A percentile compares a stretch with the other conserved stretches of the same genome.
Conservation (phyloP, 2,113 vertebrate genomes). For the Onychostruthus taczanowskii region DNA sequence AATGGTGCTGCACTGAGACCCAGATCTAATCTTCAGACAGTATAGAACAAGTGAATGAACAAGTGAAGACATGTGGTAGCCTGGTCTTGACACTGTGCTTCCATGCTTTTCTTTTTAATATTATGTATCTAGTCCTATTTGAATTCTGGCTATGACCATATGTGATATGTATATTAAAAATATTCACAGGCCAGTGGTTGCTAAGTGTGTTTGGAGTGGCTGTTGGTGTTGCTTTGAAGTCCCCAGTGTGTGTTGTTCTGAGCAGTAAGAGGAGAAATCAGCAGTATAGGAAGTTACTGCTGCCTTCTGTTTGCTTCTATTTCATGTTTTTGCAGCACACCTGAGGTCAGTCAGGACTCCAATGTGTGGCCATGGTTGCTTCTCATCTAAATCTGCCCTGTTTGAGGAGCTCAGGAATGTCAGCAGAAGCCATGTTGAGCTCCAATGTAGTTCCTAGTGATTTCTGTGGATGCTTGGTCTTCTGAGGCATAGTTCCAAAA, state of each 20-base stretch:
- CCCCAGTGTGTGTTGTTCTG: background rate
- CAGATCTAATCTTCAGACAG: background rate
- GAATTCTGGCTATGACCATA: background rate
- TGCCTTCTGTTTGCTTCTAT: background rate
- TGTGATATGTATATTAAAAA: background rate
- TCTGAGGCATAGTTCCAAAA: background rate
- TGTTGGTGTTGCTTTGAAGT: background rate
- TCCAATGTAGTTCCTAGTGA: background rate
- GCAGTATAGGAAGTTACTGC: background rate
- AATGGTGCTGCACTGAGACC: background rate
- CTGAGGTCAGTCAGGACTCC: background rate
- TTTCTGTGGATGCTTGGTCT: background rate
- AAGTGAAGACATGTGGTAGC: background rate
- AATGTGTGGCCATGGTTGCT: background rate
- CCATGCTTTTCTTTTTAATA: background rate
- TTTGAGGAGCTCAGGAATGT: background rate
- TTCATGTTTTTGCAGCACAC: background rate
- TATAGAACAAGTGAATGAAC: background rate
- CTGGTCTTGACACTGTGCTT: background rate
- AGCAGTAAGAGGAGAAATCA: background rate
- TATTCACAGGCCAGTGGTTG: background rate
- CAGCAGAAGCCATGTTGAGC: background rate
- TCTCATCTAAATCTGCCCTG: background rate
- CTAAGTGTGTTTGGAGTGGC: background rate
- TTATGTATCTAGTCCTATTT: background rate